Evolutionary conservation across 2,113 vertebrate species (phyloP).

Genomic region (Melanostigma gelatinosum): DNA sequence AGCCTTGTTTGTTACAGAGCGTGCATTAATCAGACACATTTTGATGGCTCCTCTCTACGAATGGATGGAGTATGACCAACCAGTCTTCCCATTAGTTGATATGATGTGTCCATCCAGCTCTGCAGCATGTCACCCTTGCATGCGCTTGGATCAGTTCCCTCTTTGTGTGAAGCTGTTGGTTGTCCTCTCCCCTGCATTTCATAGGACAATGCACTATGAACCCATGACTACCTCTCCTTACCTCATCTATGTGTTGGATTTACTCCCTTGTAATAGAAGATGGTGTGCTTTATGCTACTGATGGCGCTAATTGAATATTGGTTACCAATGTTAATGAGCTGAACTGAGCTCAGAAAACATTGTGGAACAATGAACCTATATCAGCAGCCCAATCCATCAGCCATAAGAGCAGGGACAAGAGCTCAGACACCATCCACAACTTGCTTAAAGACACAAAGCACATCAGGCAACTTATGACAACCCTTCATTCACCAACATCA

Average conservation of each 20-base stretch:
- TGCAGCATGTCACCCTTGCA: conserved; percentile 28
- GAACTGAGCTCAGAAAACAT: no score
- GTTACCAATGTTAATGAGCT: no score
- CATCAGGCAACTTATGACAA: no score
- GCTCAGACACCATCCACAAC: no score
- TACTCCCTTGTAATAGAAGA: neutral
- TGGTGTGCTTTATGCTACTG: neutral
- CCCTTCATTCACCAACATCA: no score
- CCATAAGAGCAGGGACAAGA: no score
- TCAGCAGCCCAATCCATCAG: no score
- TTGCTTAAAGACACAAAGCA: no score
- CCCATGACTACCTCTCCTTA: neutral
- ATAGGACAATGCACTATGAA: neutral
- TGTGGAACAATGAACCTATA: no score
- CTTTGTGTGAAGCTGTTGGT: neutral
- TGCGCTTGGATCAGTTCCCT: conserved; percentile 22
- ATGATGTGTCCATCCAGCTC: conserved; percentile 11
- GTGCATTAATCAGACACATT: no score
- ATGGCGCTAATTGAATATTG: neutral
- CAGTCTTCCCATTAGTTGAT: neutral
- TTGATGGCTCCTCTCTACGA: conserved; percentile 64
- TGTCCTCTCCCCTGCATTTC: conserved; percentile 3
- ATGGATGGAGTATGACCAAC: conserved; percentile 66
- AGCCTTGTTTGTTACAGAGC: no score
- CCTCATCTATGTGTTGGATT: neutral